These are phyloP conservation scores for Megalurothrips usitatus DNA, from an alignment of 2,888 invertebrate species.

Conservation along the genomic window DNA sequence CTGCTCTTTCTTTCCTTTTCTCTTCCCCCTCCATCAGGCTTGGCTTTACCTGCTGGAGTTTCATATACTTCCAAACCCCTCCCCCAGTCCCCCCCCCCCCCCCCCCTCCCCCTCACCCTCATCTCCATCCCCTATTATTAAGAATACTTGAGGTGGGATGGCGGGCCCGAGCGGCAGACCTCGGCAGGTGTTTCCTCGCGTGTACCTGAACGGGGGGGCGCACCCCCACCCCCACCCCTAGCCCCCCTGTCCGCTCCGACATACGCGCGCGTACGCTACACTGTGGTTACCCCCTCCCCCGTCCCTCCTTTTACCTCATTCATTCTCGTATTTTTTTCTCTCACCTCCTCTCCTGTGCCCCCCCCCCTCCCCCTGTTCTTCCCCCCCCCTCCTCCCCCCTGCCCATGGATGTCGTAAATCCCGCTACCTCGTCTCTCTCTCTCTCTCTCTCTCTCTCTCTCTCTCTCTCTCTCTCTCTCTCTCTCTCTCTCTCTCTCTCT, in stretches of 20 bases:
- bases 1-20: not conserved
- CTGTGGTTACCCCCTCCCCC: too few species aligned
- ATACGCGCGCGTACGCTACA: too few species aligned
- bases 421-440: not conserved
- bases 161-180: not conserved
- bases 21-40: conserved; percentile 5
- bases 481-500: not conserved
- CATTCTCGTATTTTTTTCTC: too few species aligned
- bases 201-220: not conserved
- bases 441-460: not conserved
- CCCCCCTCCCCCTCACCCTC: not conserved
- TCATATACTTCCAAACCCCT: not conserved
- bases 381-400: not conserved
- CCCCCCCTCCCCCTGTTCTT: not conserved
- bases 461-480: not conserved
- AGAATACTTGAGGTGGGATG: too few species aligned
- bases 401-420: not conserved
- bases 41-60: conserved; percentile 1
- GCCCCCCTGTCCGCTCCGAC: not conserved
- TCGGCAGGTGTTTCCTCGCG: not conserved
- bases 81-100: not conserved
- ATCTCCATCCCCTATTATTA: not conserved
- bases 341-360: not conserved
- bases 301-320: too few species aligned
- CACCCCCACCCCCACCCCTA: not conserved